These are phyloP conservation scores for Frankliniella fusca DNA, from an alignment of 2,888 invertebrate species.

Conservation along the genomic window DNA sequence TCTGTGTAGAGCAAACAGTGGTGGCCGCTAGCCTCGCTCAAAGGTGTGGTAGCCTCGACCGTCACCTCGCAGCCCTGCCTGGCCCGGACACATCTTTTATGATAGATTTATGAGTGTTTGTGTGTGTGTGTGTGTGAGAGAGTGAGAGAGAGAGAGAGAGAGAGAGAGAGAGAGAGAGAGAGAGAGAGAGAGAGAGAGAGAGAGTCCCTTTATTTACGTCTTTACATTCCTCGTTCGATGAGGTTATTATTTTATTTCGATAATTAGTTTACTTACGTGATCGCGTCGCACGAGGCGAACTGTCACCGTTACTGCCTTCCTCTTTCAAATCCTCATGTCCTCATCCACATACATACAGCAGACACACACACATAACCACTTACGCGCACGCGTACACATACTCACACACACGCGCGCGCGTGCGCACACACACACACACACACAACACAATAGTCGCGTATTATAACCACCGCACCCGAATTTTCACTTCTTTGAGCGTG, in stretches of 20 bases:
- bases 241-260: not conserved
- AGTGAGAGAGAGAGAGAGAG: not conserved
- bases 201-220: not conserved
- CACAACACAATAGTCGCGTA: not conserved
- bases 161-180: not conserved
- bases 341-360: too few relatives aligned
- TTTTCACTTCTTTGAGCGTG: not conserved
- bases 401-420: too few relatives aligned
- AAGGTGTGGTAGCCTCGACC: not conserved
- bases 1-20: not conserved
- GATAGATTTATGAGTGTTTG: not conserved
- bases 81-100: not conserved
- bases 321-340: too few relatives aligned
- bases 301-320: too few relatives aligned
- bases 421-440: not conserved
- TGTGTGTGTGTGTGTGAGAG: not conserved
- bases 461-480: slow-evolving; percentile 11
- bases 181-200: not conserved
- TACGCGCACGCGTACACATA: too few relatives aligned
- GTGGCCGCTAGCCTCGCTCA: not conserved
- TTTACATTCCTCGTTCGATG: not conserved
- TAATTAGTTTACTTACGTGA: too few relatives aligned
- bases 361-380: too few relatives aligned
- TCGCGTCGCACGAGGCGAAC: too few relatives aligned
- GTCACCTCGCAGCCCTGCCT: not conserved